Evolutionary conservation across 2,113 vertebrate genomes (phyloP).

Genomic region (Orientallactaga bullata): DNA sequence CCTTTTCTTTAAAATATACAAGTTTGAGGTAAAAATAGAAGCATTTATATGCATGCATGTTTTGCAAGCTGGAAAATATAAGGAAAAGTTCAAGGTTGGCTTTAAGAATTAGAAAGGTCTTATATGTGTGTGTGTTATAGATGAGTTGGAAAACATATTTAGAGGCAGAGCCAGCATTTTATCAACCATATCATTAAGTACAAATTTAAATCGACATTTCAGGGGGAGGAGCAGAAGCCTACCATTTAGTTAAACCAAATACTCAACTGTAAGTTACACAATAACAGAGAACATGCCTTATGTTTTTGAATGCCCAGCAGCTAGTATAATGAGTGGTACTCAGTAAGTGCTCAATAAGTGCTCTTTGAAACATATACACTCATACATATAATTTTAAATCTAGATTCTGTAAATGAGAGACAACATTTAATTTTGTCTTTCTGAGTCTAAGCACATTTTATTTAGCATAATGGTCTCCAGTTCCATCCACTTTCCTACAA

Average conservation of each 20-base stretch:
- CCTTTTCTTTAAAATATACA: background rate
- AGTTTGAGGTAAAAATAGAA: slow-evolving; percentile 31
- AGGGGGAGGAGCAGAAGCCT: background rate
- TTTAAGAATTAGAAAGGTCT: slow-evolving; percentile 46
- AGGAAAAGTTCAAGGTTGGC: slow-evolving; percentile 4
- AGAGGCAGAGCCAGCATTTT: slow-evolving; percentile 29
- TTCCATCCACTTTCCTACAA: background rate
- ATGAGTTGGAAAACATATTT: slow-evolving; percentile 11
- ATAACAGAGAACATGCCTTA: background rate
- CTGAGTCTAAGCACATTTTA: background rate
- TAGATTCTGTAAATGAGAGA: background rate
- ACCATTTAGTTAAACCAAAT: slow-evolving; percentile 36
- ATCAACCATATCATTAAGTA: slow-evolving; percentile 33
- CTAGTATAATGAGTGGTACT: background rate
- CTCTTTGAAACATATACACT: background rate
- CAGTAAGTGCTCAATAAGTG: too few species aligned
- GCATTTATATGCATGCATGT: background rate
- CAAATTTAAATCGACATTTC: slow-evolving; percentile 40
- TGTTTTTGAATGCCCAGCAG: background rate
- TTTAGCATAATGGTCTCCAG: too few species aligned
- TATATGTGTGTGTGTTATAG: background rate
- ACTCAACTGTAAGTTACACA: background rate
- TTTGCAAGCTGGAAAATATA: slow-evolving; percentile 36
- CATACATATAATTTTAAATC: background rate
- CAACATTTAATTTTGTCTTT: background rate